Percentiles rank a stretch among this genome's conserved stretches.
These are phyloP conservation scores for Cosmia pyralina DNA, from an alignment of 2,888 invertebrate genomes.

Conservation along the genomic window DNA sequence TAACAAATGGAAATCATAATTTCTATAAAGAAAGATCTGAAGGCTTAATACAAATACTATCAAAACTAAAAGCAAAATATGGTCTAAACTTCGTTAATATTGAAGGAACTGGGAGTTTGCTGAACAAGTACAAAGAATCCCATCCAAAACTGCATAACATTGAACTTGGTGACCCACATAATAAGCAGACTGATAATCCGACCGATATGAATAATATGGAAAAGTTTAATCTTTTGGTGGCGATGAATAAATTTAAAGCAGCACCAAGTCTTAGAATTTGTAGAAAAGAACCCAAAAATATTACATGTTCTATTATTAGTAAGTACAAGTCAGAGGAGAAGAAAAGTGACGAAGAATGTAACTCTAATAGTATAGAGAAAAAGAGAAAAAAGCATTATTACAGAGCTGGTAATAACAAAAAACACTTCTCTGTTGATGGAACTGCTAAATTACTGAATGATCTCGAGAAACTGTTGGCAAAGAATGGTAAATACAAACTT, in stretches of 20 bases:
- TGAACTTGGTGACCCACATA: not conserved
- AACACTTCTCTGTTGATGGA: not conserved
- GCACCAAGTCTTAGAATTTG: slow-evolving; percentile 34
- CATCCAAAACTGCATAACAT: not conserved
- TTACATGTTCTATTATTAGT: not conserved
- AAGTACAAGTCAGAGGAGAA: not conserved
- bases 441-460: slow-evolving; percentile 13
- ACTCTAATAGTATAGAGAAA: not conserved
- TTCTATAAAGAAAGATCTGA: not conserved
- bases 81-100: slow-evolving; percentile 25
- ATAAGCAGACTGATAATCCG: not conserved
- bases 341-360: not conserved
- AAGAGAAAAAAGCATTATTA: not conserved
- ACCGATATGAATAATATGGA: not conserved
- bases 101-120: not conserved
- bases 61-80: slow-evolving; percentile 20
- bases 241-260: not conserved
- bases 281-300: not conserved
- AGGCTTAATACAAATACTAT: slow-evolving; percentile 2
- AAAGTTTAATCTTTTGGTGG: not conserved
- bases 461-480: slow-evolving; percentile 19
- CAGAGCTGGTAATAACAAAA: slow-evolving; percentile 9
- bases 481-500: slow-evolving; percentile 19
- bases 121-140: not conserved
- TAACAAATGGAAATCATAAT: slow-evolving; percentile 1